These are phyloP conservation scores for Thunnus thynnus DNA, from an alignment of 2,113 vertebrate genomes.

Conservation along the genomic window DNA sequence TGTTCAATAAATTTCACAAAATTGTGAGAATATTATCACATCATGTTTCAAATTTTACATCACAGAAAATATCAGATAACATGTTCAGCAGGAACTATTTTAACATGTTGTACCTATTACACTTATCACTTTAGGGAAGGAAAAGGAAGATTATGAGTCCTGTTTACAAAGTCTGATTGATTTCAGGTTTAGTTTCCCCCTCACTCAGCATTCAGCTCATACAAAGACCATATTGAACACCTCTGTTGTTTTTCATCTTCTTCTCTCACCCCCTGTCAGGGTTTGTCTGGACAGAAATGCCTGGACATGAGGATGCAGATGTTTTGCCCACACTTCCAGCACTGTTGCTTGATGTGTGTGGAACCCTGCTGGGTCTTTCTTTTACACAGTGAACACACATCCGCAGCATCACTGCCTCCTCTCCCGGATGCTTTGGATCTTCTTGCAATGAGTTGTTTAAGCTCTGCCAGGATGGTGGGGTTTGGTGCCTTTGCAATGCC, in stretches of 20 bases:
- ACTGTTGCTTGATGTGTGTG: slow-evolving; percentile 66
- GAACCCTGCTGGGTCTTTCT: slow-evolving; percentile 52
- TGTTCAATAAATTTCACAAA: not conserved
- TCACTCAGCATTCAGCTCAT: not conserved
- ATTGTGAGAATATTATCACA: too few species aligned
- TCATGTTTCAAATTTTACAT: too few species aligned
- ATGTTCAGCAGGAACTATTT: not conserved
- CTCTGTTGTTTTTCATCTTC: not conserved
- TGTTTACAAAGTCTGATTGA: too few species aligned
- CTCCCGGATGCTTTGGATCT: not conserved
- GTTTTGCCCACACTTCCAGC: slow-evolving; percentile 79
- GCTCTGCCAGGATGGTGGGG: slow-evolving; percentile 54
- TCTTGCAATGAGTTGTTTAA: slow-evolving; percentile 67
- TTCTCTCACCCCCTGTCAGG: not conserved
- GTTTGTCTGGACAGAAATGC: slow-evolving; percentile 63
- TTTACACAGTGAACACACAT: slow-evolving; percentile 73
- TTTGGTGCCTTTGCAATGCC: too few species aligned
- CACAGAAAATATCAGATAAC: too few species aligned
- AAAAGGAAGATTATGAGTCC: too few species aligned
- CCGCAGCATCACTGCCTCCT: not conserved
- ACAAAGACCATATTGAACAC: not conserved
- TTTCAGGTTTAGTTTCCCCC: not conserved
- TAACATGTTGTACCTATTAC: not conserved
- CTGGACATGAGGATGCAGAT: slow-evolving; percentile 77
- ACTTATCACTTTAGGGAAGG: too few species aligned